Evolutionary conservation across 1,140 invertebrate species (phyloP).

Genomic region (Drosophila carrolli): DNA sequence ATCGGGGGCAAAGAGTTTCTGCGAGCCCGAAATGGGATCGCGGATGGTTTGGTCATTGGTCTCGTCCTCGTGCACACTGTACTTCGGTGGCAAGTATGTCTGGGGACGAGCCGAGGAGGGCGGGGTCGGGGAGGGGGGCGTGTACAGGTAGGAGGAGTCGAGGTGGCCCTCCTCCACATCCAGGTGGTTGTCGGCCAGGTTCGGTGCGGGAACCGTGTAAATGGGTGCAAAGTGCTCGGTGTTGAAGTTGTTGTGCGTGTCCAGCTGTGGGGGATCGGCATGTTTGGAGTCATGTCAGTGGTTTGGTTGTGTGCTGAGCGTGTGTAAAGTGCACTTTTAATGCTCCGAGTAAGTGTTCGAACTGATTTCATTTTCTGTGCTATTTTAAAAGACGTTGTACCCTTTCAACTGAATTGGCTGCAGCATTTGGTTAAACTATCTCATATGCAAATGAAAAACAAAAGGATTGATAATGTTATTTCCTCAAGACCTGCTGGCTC

Average conservation of each 20-base stretch:
- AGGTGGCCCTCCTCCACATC: conserved; percentile 60
- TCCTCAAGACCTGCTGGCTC: too few relatives aligned
- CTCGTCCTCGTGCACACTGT: conserved; percentile 85
- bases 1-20: conserved; percentile 85
- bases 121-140: conserved; percentile 26
- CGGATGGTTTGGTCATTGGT: conserved; percentile 84
- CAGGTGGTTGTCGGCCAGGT: conserved; percentile 84
- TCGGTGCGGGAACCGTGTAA: conserved; percentile 92
- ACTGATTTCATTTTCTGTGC: too few relatives aligned
- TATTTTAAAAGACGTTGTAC: too few relatives aligned
- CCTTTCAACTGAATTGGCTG: too few relatives aligned
- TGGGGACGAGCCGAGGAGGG: conserved; percentile 37
- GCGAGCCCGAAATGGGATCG: conserved; percentile 80
- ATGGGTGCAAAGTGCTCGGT: conserved; percentile 88
- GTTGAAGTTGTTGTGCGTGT: conserved; percentile 72
- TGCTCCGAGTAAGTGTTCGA: too few relatives aligned
- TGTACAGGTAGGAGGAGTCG: conserved; percentile 59
- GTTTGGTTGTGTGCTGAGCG: conserved; percentile 14
- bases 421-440: too few relatives aligned
- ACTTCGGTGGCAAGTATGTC: conserved; percentile 67
- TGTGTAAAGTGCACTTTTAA: neutral
- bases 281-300: conserved; percentile 21
- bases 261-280: conserved; percentile 60
- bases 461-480: too few relatives aligned
- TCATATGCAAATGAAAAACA: too few relatives aligned